phyloP scores from a whole-genome alignment of 2,888 invertebrate species.

The Watsonalla cultraria region DNA sequence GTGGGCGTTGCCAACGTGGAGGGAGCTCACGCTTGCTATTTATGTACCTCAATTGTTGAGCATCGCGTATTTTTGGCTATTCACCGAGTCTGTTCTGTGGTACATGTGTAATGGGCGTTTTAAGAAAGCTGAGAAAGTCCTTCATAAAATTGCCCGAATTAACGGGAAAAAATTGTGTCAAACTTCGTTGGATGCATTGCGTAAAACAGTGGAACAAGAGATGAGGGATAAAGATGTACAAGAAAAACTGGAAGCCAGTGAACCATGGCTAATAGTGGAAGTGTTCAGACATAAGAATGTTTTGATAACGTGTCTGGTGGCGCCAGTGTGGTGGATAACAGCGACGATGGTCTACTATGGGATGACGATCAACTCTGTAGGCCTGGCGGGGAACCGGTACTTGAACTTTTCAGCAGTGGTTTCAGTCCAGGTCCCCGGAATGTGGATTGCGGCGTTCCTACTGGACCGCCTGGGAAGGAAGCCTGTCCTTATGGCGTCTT shows the following conservation, averaged over 20 bases:
- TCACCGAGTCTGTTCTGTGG: constrained; percentile 88
- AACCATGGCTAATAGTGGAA: constrained; percentile 50
- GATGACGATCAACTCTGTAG: constrained; percentile 79
- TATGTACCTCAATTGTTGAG: constrained; percentile 84
- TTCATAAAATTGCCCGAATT: constrained; percentile 79
- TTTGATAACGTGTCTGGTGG: constrained; percentile 38
- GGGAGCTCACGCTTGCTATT: constrained; percentile 79
- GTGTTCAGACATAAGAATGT: constrained; percentile 48
- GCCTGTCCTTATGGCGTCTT: constrained; percentile 75
- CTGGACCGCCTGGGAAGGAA: constrained; percentile 79
- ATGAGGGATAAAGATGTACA: constrained; percentile 28
- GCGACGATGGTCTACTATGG: constrained; percentile 82
- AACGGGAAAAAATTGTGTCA: constrained; percentile 68
- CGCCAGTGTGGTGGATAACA: constrained; percentile 80
- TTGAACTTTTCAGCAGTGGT: constrained; percentile 80
- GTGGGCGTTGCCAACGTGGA: constrained; percentile 84
- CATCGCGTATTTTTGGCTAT: constrained; percentile 81
- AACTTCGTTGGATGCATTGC: constrained; percentile 44
- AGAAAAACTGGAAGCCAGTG: constrained; percentile 22
- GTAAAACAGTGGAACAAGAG: constrained; percentile 40
- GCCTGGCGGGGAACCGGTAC: constrained; percentile 80
- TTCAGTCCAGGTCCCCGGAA: constrained; percentile 83
- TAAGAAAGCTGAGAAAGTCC: constrained; percentile 80
- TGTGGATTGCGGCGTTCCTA: constrained; percentile 76
- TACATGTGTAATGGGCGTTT: constrained; percentile 83